Conservation (phyloP, 2,113 vertebrate genomes). For the Piliocolobus tephrosceles region DNA sequence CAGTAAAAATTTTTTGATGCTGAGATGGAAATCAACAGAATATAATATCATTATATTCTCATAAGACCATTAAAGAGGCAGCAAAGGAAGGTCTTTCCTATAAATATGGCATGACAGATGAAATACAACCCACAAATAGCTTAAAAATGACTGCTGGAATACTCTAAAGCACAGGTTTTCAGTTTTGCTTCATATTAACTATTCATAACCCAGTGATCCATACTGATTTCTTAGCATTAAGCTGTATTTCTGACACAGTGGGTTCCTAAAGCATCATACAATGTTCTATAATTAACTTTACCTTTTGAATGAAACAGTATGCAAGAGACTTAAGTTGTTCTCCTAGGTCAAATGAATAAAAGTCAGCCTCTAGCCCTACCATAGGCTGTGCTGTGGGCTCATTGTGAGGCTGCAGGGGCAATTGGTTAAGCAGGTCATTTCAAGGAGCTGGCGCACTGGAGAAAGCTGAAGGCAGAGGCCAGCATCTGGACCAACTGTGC, state of each 20-base stretch:
- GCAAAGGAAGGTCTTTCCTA: constrained; percentile 29
- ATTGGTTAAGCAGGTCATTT: neutral
- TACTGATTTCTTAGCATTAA: neutral
- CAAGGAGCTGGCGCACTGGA: neutral
- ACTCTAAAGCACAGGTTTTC: neutral
- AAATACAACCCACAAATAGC: neutral
- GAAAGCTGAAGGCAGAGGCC: neutral
- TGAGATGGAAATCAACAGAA: constrained; percentile 13
- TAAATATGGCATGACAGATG: neutral
- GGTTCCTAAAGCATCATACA: neutral
- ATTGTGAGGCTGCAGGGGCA: neutral
- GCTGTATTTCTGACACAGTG: neutral
- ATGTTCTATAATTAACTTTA: neutral
- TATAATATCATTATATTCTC: neutral
- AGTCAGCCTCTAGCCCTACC: neutral
- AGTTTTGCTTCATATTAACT: neutral
- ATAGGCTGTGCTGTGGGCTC: neutral
- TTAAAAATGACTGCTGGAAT: neutral
- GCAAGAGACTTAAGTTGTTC: neutral
- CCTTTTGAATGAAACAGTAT: neutral
- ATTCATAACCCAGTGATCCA: neutral
- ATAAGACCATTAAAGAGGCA: neutral
- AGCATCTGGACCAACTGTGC: neutral
- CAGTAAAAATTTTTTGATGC: constrained; percentile 15
- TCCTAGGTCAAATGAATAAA: neutral